Evolutionary conservation across 2,888 invertebrate species (phyloP).

Genomic region (Ornithoptera alexandrae): DNA sequence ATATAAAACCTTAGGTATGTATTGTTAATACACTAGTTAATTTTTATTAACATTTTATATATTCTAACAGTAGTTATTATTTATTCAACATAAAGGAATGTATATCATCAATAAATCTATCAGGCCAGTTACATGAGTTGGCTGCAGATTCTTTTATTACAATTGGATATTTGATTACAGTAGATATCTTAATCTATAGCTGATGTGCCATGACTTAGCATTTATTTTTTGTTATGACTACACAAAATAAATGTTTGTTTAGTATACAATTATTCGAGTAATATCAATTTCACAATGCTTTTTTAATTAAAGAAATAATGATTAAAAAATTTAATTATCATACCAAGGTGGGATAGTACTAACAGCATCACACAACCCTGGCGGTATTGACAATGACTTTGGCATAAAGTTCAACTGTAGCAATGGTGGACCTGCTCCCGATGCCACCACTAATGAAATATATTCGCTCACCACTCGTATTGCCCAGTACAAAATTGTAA

Average conservation of each 20-base stretch:
- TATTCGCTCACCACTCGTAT: slow-evolving; percentile 89
- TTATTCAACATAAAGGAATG: background rate
- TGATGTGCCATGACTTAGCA: too few species aligned
- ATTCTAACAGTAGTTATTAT: background rate
- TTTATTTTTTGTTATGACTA: too few species aligned
- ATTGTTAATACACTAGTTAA: background rate
- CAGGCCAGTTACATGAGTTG: too few species aligned
- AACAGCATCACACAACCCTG: slow-evolving; percentile 99
- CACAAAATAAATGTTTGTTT: too few species aligned
- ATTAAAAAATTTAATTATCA: background rate
- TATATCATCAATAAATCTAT: too few species aligned
- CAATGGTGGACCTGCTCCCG: slow-evolving; percentile 98
- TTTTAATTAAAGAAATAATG: background rate
- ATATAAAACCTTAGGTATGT: slow-evolving; percentile 86
- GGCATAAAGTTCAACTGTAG: slow-evolving; percentile 99
- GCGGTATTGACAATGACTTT: slow-evolving; percentile 98
- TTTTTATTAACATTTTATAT: background rate
- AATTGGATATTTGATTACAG: too few species aligned
- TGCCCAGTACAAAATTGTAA: slow-evolving; percentile 88
- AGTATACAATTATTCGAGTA: too few species aligned
- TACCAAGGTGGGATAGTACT: slow-evolving; percentile 94
- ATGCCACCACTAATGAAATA: slow-evolving; percentile 92
- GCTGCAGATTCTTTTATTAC: too few species aligned
- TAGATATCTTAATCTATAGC: too few species aligned
- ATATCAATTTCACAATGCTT: too few species aligned